These are phyloP conservation scores for Apodemus speciosus DNA, from an alignment of 2,113 vertebrate genomes.

Conservation along the genomic window DNA sequence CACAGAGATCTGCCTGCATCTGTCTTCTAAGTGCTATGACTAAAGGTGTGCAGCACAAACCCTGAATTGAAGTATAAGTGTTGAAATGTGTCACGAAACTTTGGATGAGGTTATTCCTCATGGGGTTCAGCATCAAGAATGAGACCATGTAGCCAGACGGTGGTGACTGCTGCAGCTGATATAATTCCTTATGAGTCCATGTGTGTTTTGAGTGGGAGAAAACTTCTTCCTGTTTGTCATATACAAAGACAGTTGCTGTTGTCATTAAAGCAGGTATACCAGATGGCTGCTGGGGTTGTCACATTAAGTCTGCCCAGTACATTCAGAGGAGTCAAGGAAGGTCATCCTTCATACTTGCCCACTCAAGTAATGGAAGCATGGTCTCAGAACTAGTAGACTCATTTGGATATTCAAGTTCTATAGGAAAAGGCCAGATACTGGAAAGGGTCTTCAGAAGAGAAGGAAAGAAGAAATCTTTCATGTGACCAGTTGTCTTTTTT, in stretches of 20 bases:
- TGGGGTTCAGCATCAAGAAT: not conserved
- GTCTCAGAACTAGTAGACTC: not conserved
- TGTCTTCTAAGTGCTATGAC: too few species aligned
- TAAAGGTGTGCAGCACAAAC: too few species aligned
- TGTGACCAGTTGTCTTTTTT: too few species aligned
- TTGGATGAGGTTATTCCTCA: too few species aligned
- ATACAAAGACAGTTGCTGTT: not conserved
- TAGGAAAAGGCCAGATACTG: too few species aligned
- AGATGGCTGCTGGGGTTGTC: not conserved
- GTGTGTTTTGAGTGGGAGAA: not conserved
- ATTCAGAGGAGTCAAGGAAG: not conserved
- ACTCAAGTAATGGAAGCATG: not conserved
- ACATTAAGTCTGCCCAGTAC: too few species aligned
- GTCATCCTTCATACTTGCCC: not conserved
- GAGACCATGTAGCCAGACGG: not conserved
- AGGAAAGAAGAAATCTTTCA: too few species aligned
- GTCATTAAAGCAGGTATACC: not conserved
- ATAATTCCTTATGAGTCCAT: conserved; percentile 82
- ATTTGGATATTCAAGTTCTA: not conserved
- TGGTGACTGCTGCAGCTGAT: conserved; percentile 89
- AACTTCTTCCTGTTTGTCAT: not conserved
- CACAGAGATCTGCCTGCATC: too few species aligned
- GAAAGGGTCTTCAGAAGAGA: too few species aligned
- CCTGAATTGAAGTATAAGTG: too few species aligned
- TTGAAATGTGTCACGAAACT: too few species aligned